Percentiles rank a stretch among this genome's conserved stretches.
phyloP scores from a whole-genome alignment of 2,888 invertebrate genomes.

The Lissocephala sabroskyi region DNA sequence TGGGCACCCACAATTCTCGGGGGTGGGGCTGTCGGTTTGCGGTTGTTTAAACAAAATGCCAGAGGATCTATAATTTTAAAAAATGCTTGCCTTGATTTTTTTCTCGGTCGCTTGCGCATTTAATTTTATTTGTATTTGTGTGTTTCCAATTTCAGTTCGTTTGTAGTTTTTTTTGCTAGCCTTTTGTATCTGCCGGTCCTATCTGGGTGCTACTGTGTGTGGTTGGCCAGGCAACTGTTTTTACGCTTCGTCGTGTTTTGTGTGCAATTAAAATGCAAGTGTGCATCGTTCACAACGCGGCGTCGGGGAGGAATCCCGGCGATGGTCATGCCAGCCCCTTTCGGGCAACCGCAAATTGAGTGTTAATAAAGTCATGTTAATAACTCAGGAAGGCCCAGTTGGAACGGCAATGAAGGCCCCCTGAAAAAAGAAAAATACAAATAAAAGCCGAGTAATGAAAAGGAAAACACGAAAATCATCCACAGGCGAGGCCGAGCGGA shows the following conservation, averaged over 20 bases:
- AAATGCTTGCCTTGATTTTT: too few relatives aligned
- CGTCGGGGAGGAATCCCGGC: not conserved
- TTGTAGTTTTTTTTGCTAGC: too few relatives aligned
- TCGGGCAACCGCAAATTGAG: slow-evolving; percentile 56
- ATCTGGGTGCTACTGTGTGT: too few relatives aligned
- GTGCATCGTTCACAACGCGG: slow-evolving; percentile 3
- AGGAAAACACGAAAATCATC: not conserved
- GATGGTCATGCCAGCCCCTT: not conserved
- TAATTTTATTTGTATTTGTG: slow-evolving; percentile 23
- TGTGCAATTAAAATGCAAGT: slow-evolving; percentile 56
- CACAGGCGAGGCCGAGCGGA: too few relatives aligned
- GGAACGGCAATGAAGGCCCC: not conserved
- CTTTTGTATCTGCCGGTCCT: too few relatives aligned
- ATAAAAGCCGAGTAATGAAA: not conserved
- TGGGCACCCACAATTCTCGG: not conserved
- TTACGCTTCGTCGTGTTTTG: slow-evolving; percentile 38
- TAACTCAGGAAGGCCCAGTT: slow-evolving; percentile 43
- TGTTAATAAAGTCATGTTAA: slow-evolving; percentile 65
- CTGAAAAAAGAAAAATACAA: not conserved
- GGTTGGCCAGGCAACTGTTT: slow-evolving; percentile 21
- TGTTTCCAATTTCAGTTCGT: too few relatives aligned
- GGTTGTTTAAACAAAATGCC: slow-evolving; percentile 51
- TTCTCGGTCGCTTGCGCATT: slow-evolving; percentile 17
- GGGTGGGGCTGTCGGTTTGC: slow-evolving; percentile 16
- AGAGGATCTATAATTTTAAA: slow-evolving; percentile 49